A percentile compares a stretch with the other conserved stretches of the same genome.
These are phyloP conservation scores for Lasioglossum calceatum DNA, from an alignment of 2,888 invertebrate species.

Conservation along the genomic window DNA sequence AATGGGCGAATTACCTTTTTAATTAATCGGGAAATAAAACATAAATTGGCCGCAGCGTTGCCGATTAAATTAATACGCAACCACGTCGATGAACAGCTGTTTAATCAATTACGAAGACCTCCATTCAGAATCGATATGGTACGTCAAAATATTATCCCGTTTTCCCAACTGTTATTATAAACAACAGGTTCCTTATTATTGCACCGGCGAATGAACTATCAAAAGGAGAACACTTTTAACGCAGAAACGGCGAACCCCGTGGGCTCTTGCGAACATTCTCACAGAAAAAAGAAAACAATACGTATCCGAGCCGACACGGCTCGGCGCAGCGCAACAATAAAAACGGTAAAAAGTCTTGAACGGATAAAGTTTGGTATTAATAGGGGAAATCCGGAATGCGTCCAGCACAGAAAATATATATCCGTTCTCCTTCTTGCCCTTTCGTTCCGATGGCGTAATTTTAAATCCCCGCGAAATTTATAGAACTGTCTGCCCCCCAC, in stretches of 20 bases:
- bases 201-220: background rate
- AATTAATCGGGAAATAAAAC: constrained; percentile 60
- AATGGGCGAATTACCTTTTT: constrained; percentile 61
- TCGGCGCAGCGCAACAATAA: constrained; percentile 1
- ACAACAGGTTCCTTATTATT: constrained; percentile 1
- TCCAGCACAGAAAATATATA: constrained; percentile 74
- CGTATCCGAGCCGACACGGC: background rate
- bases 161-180: constrained; percentile 5
- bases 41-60: constrained; percentile 41
- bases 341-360: constrained; percentile 63
- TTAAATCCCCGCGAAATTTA: constrained; percentile 68
- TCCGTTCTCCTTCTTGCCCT: constrained; percentile 58
- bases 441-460: constrained; percentile 67
- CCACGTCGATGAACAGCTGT: constrained; percentile 28
- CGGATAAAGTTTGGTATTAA: constrained; percentile 76
- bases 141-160: constrained; percentile 6
- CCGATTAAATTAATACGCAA: constrained; percentile 51
- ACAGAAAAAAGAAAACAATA: background rate
- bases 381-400: constrained; percentile 77
- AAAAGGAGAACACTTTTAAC: background rate
- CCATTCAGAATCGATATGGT: constrained; percentile 10
- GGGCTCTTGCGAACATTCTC: background rate
- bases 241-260: background rate
- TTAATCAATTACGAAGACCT: constrained; percentile 47
- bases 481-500: constrained; percentile 40